A percentile compares a stretch with the other conserved stretches of the same genome.
These are phyloP conservation scores for Pachyuromys duprasi DNA, from an alignment of 2,797 vertebrate genomes.

Conservation along the genomic window DNA sequence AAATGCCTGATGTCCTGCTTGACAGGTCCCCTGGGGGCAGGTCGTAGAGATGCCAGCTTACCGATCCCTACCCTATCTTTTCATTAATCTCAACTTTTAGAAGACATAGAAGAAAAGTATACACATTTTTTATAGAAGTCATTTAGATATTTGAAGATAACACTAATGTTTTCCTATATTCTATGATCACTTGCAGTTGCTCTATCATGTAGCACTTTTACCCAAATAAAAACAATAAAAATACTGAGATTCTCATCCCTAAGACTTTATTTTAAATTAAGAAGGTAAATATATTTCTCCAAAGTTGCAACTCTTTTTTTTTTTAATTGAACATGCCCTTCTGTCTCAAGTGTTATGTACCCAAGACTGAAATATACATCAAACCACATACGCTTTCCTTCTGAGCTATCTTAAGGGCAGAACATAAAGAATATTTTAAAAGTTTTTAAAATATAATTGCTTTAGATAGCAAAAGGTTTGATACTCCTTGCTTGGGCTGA, in stretches of 20 bases:
- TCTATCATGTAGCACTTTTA: neutral
- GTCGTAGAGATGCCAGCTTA: too few species aligned
- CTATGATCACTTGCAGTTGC: neutral
- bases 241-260: neutral
- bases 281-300: slow-evolving; percentile 19
- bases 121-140: neutral
- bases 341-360: slow-evolving; percentile 21
- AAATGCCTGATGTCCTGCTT: too few species aligned
- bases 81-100: slow-evolving; percentile 41
- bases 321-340: neutral
- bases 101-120: neutral
- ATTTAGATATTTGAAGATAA: slow-evolving; percentile 9
- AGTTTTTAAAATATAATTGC: neutral
- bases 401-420: neutral
- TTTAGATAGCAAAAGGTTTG: neutral
- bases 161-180: neutral
- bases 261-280: slow-evolving; percentile 30
- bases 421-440: neutral
- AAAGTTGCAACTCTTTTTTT: slow-evolving; percentile 7
- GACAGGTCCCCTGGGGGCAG: too few species aligned
- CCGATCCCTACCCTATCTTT: too few species aligned
- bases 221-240: neutral
- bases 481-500: neutral
- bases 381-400: slow-evolving; percentile 22
- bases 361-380: neutral